These are phyloP conservation scores for Semnornis frantzii DNA, from an alignment of 2,113 vertebrate genomes.

Conservation along the genomic window DNA sequence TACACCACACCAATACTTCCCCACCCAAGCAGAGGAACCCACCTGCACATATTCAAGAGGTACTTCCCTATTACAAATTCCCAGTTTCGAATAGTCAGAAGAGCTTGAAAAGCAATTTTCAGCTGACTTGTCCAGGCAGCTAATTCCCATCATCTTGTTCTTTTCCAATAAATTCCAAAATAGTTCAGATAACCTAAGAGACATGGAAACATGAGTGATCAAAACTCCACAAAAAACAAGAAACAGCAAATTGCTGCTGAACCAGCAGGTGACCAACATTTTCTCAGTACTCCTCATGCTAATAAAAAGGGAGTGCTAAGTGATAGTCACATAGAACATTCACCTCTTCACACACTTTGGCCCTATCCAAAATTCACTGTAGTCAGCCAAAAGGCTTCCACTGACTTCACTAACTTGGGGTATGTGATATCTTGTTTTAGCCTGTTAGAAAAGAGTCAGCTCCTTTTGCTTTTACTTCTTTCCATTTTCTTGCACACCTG, in stretches of 20 bases:
- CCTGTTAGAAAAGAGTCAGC: background rate
- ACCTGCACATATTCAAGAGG: background rate
- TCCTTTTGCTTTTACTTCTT: background rate
- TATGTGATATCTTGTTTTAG: background rate
- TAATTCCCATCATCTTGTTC: background rate
- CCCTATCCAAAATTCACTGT: background rate
- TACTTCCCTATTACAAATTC: background rate
- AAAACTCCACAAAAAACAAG: background rate
- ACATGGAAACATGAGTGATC: fast-evolving
- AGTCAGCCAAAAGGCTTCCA: background rate
- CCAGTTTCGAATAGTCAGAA: background rate
- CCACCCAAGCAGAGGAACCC: background rate
- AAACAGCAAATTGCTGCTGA: background rate
- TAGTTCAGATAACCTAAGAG: background rate
- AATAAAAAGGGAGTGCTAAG: background rate
- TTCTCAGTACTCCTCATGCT: background rate
- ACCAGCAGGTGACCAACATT: background rate
- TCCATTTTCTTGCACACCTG: background rate
- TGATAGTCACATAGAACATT: background rate
- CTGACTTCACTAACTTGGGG: background rate
- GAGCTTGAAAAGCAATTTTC: no score
- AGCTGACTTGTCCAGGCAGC: background rate
- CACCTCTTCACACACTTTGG: background rate
- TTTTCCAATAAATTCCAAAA: background rate
- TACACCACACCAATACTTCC: no score